phyloP scores from a whole-genome alignment of 2,888 invertebrate species.

The Arctia plantaginis region DNA sequence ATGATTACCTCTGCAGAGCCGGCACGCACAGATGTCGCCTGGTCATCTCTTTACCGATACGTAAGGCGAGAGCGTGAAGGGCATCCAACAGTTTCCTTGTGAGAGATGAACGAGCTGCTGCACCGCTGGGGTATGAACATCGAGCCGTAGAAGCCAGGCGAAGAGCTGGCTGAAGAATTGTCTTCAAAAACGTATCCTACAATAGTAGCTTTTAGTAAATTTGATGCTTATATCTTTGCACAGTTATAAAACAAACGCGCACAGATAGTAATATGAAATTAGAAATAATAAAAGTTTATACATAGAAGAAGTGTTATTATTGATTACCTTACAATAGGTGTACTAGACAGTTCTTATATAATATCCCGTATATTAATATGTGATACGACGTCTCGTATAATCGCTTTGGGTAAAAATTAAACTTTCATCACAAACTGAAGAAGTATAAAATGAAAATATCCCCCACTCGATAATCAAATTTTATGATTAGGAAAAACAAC shows the following conservation, averaged over 20 bases:
- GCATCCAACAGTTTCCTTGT: conserved; percentile 94
- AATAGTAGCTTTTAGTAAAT: conserved; percentile 8
- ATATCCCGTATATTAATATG: too few relatives aligned
- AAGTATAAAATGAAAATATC: too few relatives aligned
- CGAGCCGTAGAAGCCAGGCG: conserved; percentile 92
- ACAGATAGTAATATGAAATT: too few relatives aligned
- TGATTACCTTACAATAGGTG: too few relatives aligned
- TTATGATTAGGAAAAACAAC: too few relatives aligned
- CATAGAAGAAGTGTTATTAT: too few relatives aligned
- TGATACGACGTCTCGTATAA: too few relatives aligned
- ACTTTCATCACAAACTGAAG: too few relatives aligned
- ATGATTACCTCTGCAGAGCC: conserved; percentile 70
- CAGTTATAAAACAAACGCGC: not conserved
- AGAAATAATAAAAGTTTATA: too few relatives aligned
- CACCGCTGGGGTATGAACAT: conserved; percentile 93
- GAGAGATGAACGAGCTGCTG: conserved; percentile 90
- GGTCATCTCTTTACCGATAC: conserved; percentile 93
- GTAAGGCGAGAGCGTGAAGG: conserved; percentile 91
- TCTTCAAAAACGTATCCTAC: conserved; percentile 94
- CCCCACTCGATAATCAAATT: too few relatives aligned
- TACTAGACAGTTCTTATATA: too few relatives aligned
- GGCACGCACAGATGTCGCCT: conserved; percentile 90
- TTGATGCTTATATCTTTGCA: not conserved
- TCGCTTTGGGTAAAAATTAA: too few relatives aligned
- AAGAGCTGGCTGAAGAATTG: conserved; percentile 93